Conservation (phyloP, 2,797 vertebrate genomes). For the Eulemur albifrons region DNA sequence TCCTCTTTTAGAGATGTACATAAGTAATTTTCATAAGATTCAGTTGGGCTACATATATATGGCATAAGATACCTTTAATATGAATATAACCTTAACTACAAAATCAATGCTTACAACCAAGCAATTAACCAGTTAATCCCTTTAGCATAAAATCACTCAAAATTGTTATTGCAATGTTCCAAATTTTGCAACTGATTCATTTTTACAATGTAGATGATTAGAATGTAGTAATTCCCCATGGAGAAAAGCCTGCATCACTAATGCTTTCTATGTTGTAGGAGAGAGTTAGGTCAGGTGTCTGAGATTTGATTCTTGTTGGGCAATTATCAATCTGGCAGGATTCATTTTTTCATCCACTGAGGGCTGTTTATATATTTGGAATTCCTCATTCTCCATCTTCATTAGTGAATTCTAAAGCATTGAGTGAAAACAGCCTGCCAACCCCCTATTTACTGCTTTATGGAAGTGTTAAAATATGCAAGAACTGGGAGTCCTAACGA, state of each 20-base stretch:
- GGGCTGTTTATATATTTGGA: slow-evolving; percentile 69
- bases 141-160: not conserved
- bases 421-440: slow-evolving; percentile 71
- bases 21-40: not conserved
- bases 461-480: slow-evolving; percentile 63
- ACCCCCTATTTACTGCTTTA: slow-evolving; percentile 48
- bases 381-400: slow-evolving; percentile 42
- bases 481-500: slow-evolving; percentile 34
- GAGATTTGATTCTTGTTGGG: slow-evolving; percentile 66
- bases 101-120: not conserved
- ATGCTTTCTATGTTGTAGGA: not conserved
- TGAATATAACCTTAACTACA: not conserved
- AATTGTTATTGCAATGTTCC: not conserved
- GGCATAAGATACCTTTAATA: not conserved
- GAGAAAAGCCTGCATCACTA: not conserved
- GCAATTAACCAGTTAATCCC: not conserved
- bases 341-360: slow-evolving; percentile 65
- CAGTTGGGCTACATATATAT: not conserved
- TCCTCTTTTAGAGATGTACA: not conserved
- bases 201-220: not conserved
- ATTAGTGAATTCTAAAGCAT: slow-evolving; percentile 75
- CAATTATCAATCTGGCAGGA: slow-evolving; percentile 76
- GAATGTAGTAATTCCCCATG: not conserved
- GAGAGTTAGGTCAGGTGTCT: slow-evolving; percentile 44
- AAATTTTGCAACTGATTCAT: not conserved